Evolutionary conservation across 2,888 invertebrate genomes (phyloP).

Genomic region (Sturmia bella): DNA sequence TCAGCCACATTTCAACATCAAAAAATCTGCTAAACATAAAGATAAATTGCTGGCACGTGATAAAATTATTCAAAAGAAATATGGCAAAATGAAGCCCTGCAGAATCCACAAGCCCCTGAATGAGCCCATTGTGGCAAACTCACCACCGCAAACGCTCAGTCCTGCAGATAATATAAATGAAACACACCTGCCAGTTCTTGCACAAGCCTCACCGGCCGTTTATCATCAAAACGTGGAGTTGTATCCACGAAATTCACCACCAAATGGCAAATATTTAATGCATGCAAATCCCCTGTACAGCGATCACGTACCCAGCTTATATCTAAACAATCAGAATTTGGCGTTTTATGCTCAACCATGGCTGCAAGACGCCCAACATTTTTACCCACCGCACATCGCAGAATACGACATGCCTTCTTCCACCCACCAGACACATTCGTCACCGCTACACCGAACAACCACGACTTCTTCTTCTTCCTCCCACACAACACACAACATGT

Average conservation of each 20-base stretch:
- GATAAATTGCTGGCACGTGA: conserved; percentile 9
- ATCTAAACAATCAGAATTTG: background rate
- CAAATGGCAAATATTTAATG: background rate
- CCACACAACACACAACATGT: no score
- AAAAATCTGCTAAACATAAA: conserved; percentile 33
- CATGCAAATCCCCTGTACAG: background rate
- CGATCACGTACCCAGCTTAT: background rate
- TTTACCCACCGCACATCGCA: background rate
- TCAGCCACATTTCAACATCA: background rate
- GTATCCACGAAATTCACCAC: background rate
- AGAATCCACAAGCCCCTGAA: conserved; percentile 28
- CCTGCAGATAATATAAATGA: conserved; percentile 50
- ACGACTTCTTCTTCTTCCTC: no score
- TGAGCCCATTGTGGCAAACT: conserved; percentile 70
- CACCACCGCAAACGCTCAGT: conserved; percentile 62
- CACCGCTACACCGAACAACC: no score
- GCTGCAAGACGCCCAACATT: background rate
- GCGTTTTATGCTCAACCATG: background rate
- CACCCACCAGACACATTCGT: no score
- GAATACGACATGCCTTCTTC: background rate
- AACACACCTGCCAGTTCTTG: conserved; percentile 56
- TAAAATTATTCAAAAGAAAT: conserved; percentile 32
- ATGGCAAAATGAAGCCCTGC: background rate
- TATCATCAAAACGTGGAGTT: conserved; percentile 63
- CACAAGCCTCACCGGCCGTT: conserved; percentile 70